Base-by-base conservation (phyloP, 2,113 vertebrate genomes). In the Forbesichthys papilliferus region DNA sequence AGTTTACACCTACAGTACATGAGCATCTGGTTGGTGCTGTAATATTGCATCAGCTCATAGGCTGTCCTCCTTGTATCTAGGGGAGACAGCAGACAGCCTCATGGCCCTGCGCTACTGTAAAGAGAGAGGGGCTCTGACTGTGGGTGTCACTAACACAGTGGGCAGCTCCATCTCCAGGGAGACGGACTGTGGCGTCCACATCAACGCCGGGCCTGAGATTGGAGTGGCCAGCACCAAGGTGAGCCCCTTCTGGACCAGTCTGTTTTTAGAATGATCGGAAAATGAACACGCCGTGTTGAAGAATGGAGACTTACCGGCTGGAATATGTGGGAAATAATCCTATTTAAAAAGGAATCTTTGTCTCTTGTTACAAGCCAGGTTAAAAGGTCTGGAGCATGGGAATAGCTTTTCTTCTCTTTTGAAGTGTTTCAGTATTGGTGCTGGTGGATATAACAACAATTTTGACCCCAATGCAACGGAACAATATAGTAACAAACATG, bases 161-260 rank as follows among this genome's bases (percentile, higher is more conserved):
- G 96, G 97, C 84, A 99, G 96, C 87, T 98, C 97, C 52, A 98
- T 99, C 75, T 99, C 97, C 0, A 92, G 97, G 0, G 98, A 98
- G 89, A 99, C 97, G 0, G 98, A 99, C 72, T 99, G 98, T 4
- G 96, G 98, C 0, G 96, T 99, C 65, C 98, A 99, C 66, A 99
- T 99, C 90, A 99, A 99, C 0, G 98, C 97, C 0, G 98, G 98
- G 0, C 98, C 98, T 0, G 98, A 99, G 92, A 90, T 99, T 0
- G 98, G 98, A 1, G 98, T 99, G 53, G 97, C 98, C 80, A 99
- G 98, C 77, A 99, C 97, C 69, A 99, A 99, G 96, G 98, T 97
- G 68, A 88, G 77, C 10, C 68, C 42, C 27, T 7, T 16, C 48
- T 10, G 27, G 27, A 33, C 6, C 9, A 27, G 18, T 60, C 34